Evolutionary conservation across 2,113 vertebrate species (phyloP).

Genomic region (Oryzias melastigma): DNA sequence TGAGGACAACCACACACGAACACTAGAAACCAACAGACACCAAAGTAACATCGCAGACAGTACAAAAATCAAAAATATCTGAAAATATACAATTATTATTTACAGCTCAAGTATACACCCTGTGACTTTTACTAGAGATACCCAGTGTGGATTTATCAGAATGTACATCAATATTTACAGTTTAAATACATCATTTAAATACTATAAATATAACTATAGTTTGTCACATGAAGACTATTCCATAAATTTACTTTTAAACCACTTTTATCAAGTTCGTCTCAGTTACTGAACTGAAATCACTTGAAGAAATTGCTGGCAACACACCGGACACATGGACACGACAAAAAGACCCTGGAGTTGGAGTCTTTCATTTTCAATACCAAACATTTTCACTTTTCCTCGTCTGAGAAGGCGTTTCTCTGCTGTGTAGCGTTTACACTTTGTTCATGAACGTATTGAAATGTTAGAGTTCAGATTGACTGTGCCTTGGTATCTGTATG

Average conservation of each 20-base stretch:
- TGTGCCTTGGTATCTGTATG: conserved; percentile 1
- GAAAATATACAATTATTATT: conserved; percentile 83
- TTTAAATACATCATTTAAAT: conserved; percentile 84
- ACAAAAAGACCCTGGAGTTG: conserved; percentile 65
- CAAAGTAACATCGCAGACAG: conserved; percentile 59
- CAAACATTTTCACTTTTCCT: not conserved
- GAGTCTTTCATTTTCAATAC: conserved; percentile 13
- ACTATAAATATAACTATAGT: conserved; percentile 81
- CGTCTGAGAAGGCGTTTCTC: not conserved
- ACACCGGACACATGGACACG: conserved; percentile 36
- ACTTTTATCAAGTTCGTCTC: conserved; percentile 38
- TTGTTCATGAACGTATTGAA: not conserved
- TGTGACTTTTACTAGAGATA: conserved; percentile 79
- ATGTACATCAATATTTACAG: conserved; percentile 93
- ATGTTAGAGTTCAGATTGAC: conserved; percentile 6
- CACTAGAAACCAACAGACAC: conserved; percentile 58
- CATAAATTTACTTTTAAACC: conserved; percentile 58
- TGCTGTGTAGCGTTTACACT: conserved; percentile 6
- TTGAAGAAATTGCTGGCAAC: conserved; percentile 37
- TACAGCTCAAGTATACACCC: conserved; percentile 84
- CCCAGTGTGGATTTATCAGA: conserved; percentile 84
- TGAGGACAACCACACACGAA: conserved; percentile 55
- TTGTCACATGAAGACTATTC: conserved; percentile 74
- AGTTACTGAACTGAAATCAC: conserved; percentile 27
- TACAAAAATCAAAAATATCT: conserved; percentile 82